Evolutionary conservation across 1,140 invertebrate species (phyloP), one percentile per base, ranked within the genome.

Genomic region (Drosophila busckii): DNA sequence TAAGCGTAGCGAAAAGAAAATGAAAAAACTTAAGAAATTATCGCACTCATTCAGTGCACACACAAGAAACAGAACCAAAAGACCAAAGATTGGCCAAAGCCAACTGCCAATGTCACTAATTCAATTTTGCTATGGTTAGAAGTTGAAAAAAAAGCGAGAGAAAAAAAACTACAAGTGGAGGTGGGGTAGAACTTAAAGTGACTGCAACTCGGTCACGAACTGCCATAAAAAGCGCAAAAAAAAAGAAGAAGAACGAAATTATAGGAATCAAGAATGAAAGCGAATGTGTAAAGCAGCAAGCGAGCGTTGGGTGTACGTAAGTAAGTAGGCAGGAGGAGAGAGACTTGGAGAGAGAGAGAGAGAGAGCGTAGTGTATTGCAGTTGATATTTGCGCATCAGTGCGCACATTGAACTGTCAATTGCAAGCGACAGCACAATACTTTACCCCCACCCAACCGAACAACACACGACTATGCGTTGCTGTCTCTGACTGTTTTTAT

Each of bases 371-470:
- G 63, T 80, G 73, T 80, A 80, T 82, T 80, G 73, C 32, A 75
- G 68, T 80, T 84, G 69, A 84, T 75, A 75, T 82, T 84, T 70
- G 66, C 66, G 75, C 82, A 85, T 84, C 80, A 82, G 49, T 80
- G 80, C 52, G 66, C 82, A 75, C 82, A 84, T 84, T 84, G 75
- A 73, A 70, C 73, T 84, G 80, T 84, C 80, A 75, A 70, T 84
- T 69, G 41, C 75, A 75, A 34, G 34, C 50, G 34, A 55, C 50
- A 48, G 12, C n/a, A n/a, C n/a, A n/a, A n/a, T n/a, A n/a, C n/a
- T n/a, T n/a, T n/a, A n/a, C n/a, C n/a, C n/a, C n/a, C n/a, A n/a
- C n/a, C n/a, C n/a, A n/a, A n/a, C n/a, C n/a, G n/a, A n/a, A n/a
- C n/a, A n/a, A n/a, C n/a, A n/a, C n/a, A n/a, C n/a, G n/a, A n/a